Base-by-base conservation (phyloP, 2,797 vertebrate species). In the Falco cherrug region DNA sequence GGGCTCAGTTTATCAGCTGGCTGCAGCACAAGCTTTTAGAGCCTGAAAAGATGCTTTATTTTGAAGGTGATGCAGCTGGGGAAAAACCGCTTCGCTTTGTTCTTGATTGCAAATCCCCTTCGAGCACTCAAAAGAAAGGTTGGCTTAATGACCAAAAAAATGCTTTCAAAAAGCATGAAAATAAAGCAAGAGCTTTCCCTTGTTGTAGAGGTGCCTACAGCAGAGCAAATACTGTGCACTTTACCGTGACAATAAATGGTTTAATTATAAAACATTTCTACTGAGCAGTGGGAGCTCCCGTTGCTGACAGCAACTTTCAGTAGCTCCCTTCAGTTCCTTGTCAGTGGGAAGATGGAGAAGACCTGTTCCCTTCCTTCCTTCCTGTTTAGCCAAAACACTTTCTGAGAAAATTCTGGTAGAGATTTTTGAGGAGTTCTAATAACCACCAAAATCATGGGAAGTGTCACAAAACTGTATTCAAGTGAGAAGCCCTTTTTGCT, bases 111-210 rank as follows among this genome's bases (percentile, higher is more conserved):
- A 79, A 81, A 75, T 75, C 28, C 16, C 65, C 75, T 79, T 53
- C 0, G 0, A 81, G 75, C 61, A 13, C 67, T 87, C 3, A 3
- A 51, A 39, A 43, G 47, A 78, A 86, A 77, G 61, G 48, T 51
- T 89, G 51, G 37, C 76, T 86, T 95, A 93, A 90, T 61, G 53
- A 73, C 47, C 6, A 20, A 78, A 71, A 77, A 65, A 81, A 78
- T 56, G 53, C 70, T 81, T 93, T 84, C 47, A 16, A 53, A 87
- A 78, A 53, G 53, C 70, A 56, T 47, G 51, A 41, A 87, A 92
- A 67, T 61, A 78, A 90, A 89, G 91, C 37, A 78, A 64, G 68
- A 76, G 24, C 80, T 80, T 92, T 71, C 22, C 22, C 17, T 22
- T 76, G 31, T 51, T 85, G 68, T 53, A 22, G 22, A 81, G 89